Base-by-base conservation (phyloP, 1,140 invertebrate genomes). In the Diploscapter pachys region DNA sequence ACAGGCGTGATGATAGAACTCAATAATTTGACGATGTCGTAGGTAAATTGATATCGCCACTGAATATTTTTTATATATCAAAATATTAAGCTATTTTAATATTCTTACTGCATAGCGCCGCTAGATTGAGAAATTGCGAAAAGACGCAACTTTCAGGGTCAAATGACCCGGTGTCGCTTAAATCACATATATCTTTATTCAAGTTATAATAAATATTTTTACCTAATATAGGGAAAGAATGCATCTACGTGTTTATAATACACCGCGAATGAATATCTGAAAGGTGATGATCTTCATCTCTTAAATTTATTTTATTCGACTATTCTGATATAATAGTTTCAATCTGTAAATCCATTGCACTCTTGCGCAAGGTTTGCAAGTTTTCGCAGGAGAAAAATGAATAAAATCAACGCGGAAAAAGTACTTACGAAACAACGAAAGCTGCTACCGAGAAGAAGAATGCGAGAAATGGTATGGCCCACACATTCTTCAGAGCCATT, bases 81-180 rank as follows among this genome's bases (percentile, higher is more conserved):
- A 6, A 50, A 13, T 72, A n/a, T 5, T n/a, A n/a, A 78, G 6
- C 9, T 11, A 5, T 66, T 4, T 54, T 2, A 78, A 59, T 5
- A 57, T 50, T 82, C 85, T 83, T 78, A 87, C 86, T 79, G 70
- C 87, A 78, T 8, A 84, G 79, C 31, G 85, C 84, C 59, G 86
- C 78, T 31, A 88, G 72, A 69, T 87, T 88, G 6, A 88, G 75
- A 49, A 87, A 81, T 81, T 87, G 86, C 13, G 86, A 85, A 81
- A 88, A 88, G 59, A 88, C 83, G 77, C 87, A 87, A 77, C 86
- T 87, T 76, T 88, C 87, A 61, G 87, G 87, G 31, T 80, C 68
- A 50, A 86, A 79, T 4, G 87, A 81, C 3, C 87, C 87, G 31
- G 85, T 86, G 73, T 88, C 87, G 84, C 87, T 81, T 49, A 79